phyloP scores from a whole-genome alignment of 2,797 vertebrate genomes.

The Euthynnus affinis region DNA sequence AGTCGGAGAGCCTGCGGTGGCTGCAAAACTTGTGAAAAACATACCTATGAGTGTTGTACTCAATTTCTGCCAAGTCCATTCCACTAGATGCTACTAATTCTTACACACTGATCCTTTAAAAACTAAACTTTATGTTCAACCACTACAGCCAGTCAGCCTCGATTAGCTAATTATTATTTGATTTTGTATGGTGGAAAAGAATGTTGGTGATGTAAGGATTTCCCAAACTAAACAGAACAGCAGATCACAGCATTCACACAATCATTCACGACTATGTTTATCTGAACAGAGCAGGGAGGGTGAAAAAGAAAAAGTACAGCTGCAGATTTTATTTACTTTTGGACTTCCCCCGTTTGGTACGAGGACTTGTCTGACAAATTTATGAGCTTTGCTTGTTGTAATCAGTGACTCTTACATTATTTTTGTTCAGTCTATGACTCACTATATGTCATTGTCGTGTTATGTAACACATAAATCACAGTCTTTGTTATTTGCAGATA shows the following conservation, averaged over 20 bases:
- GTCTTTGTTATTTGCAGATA: neutral
- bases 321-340: conserved; percentile 21
- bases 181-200: neutral
- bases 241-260: neutral
- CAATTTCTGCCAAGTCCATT: too few relatives aligned
- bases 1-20: too few relatives aligned
- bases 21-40: too few relatives aligned
- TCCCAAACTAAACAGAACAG: conserved; percentile 3
- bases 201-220: neutral
- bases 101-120: too few relatives aligned
- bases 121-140: neutral
- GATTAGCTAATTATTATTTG: neutral
- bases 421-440: neutral
- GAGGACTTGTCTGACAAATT: conserved; percentile 9
- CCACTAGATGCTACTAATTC: too few relatives aligned
- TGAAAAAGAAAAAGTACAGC: conserved; percentile 18
- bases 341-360: neutral
- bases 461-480: neutral
- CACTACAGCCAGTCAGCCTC: neutral
- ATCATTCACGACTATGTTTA: neutral
- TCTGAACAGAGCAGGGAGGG: neutral
- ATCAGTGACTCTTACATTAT: conserved; percentile 1
- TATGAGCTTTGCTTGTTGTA: conserved; percentile 19
- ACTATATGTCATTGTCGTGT: neutral
- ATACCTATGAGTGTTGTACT: too few relatives aligned